These are phyloP conservation scores for Mythimna impura DNA, from an alignment of 2,888 invertebrate genomes.

Conservation along the genomic window DNA sequence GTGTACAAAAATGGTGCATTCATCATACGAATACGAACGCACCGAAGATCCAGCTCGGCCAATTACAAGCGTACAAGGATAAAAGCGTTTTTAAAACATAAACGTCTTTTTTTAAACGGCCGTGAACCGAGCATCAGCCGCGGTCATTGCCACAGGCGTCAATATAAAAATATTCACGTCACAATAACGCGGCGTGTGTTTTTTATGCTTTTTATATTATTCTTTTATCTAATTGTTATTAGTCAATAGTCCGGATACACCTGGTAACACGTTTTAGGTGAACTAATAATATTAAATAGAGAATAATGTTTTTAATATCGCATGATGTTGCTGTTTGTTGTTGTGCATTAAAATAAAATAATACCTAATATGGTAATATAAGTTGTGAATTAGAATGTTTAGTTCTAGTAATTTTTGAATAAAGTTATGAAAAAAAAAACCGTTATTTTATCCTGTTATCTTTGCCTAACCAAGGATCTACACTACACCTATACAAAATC, in stretches of 20 bases:
- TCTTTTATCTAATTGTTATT: slow-evolving; percentile 56
- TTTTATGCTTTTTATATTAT: slow-evolving; percentile 53
- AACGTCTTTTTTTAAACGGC: slow-evolving; percentile 84
- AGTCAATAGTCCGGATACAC: slow-evolving; percentile 46
- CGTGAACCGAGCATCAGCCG: slow-evolving; percentile 84
- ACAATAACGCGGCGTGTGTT: slow-evolving; percentile 74
- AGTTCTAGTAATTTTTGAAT: neutral
- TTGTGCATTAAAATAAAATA: no score
- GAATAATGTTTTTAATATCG: neutral
- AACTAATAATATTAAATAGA: neutral
- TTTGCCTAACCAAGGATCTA: no score
- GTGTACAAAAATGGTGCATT: slow-evolving; percentile 71
- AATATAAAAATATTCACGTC: slow-evolving; percentile 86
- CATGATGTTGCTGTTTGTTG: no score
- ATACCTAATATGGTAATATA: no score
- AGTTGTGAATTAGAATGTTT: no score
- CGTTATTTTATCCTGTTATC: neutral
- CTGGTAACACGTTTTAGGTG: slow-evolving; percentile 18
- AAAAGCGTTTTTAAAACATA: slow-evolving; percentile 73
- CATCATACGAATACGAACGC: slow-evolving; percentile 64
- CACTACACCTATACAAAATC: neutral
- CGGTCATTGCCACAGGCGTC: slow-evolving; percentile 89
- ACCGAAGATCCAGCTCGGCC: slow-evolving; percentile 61
- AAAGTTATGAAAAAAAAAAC: neutral
- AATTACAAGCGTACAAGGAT: slow-evolving; percentile 70